Base-by-base conservation (phyloP, 2,888 invertebrate species). In the Meloe dianella region DNA sequence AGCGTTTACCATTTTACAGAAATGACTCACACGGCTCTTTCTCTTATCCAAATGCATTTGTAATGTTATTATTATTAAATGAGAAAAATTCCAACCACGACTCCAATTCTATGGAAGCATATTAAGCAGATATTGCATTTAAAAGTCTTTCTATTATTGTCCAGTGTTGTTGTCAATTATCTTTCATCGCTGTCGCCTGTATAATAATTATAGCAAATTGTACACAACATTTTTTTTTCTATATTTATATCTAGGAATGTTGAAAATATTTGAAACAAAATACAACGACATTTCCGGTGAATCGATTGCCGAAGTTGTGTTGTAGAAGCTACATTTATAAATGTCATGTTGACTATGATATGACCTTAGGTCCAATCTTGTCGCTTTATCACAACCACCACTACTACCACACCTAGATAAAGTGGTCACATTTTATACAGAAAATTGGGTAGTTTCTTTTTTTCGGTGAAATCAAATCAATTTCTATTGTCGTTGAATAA, bases 311-410 rank as follows among this genome's bases (percentile, higher is more conserved):
- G 27, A 38, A n/a, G n/a, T 12, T 22, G 27, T 38, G 38, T 6
- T 24, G 47, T 47, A 47, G 14, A 41, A n/a, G 10, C 30, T 6
- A 58, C 58, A 58, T 58, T 58, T 32, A 58, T 58, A 58, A 58
- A 58, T 58, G 58, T 58, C 58, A 32, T 58, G 22, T 58, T 22
- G 58, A 20, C 32, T 30, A 35, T 35, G 30, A 58, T 12, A 35
- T 35, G 58, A 58, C 58, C 58, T n/a, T 3, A 35, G 27, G 20
- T 58, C 58, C 12, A 35, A 17, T 20, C 32, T 35, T 35, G 32
- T 60, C 30, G 41, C 60, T 29, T 41, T 35, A 47, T 35, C 35
- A 47, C 56, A 9, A 41, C 17, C 17, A 41, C 41, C n/a, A 17
- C 41, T 7, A 6, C 35, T 12, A 35, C 35, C 12, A 17, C 5